Conservation (phyloP, 2,113 vertebrate genomes). For the Chlorocebus sabaeus region DNA sequence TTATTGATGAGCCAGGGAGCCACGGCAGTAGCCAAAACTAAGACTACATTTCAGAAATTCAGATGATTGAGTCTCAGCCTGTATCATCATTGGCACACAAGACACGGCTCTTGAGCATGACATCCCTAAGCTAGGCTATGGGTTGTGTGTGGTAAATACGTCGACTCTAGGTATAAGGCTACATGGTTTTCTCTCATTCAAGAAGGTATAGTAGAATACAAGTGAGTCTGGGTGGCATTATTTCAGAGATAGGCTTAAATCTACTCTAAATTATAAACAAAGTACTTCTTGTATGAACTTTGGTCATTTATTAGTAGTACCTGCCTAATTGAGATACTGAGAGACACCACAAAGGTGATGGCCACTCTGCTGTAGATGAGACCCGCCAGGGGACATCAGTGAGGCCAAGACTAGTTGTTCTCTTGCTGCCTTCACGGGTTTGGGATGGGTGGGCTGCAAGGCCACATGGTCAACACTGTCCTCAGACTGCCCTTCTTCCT, state of each 20-base stretch:
- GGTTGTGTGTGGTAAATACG: background rate
- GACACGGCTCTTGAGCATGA: background rate
- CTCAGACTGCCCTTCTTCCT: background rate
- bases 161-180: background rate
- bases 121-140: background rate
- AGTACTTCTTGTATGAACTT: background rate
- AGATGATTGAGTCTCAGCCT: background rate
- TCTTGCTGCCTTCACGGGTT: background rate
- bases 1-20: background rate
- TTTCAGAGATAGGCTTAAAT: background rate
- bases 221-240: background rate
- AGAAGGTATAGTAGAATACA: background rate
- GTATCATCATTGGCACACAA: background rate
- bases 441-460: background rate
- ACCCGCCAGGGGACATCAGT: background rate
- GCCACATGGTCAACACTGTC: background rate
- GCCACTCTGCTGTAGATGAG: background rate
- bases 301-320: background rate
- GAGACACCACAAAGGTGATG: background rate
- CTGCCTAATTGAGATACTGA: background rate
- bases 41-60: background rate
- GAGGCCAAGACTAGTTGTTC: background rate
- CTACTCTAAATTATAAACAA: background rate
- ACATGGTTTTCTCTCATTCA: background rate
- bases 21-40: background rate